Evolutionary conservation across 2,888 invertebrate species (phyloP).

Genomic region (Caenorhabditis sp.): DNA sequence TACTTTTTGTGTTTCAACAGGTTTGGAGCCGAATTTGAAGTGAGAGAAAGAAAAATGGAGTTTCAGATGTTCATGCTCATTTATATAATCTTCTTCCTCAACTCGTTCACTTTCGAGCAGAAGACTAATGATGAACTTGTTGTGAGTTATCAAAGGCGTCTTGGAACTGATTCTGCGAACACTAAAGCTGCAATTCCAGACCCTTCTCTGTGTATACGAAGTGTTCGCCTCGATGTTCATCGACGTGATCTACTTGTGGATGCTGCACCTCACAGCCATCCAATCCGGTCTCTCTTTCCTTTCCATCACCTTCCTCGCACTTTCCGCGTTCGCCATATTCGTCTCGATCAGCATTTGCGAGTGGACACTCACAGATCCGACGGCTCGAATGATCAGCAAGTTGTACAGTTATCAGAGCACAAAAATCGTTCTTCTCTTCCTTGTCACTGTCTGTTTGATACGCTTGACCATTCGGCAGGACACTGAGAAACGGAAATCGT

Average conservation of each 20-base stretch:
- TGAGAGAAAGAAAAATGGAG: not conserved
- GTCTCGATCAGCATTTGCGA: slow-evolving; percentile 10
- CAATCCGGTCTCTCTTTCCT: slow-evolving; percentile 27
- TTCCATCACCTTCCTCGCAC: slow-evolving; percentile 9
- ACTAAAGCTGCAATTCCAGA: not conserved
- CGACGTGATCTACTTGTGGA: slow-evolving; percentile 17
- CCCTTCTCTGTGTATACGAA: slow-evolving; percentile 17
- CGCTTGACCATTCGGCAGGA: slow-evolving; percentile 22
- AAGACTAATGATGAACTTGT: slow-evolving; percentile 16
- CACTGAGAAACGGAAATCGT: slow-evolving; percentile 10
- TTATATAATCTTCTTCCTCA: slow-evolving; percentile 37
- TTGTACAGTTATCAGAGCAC: slow-evolving; percentile 21
- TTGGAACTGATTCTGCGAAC: not conserved
- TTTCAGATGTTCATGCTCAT: slow-evolving; percentile 38
- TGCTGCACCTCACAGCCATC: slow-evolving; percentile 24
- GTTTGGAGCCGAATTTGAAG: too few relatives aligned
- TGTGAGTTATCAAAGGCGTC: slow-evolving; percentile 4
- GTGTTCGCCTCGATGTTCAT: slow-evolving; percentile 11
- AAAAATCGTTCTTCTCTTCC: slow-evolving; percentile 5
- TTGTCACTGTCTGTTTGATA: slow-evolving; percentile 12
- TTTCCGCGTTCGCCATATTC: slow-evolving; percentile 24
- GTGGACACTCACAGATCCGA: slow-evolving; percentile 8
- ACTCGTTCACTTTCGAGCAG: slow-evolving; percentile 21
- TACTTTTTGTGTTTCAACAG: slow-evolving; percentile 32
- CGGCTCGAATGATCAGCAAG: not conserved